These are phyloP conservation scores for Parazoanthus swiftii DNA, from an alignment of 92 coral and sea anemone species.

Conservation along the genomic window DNA sequence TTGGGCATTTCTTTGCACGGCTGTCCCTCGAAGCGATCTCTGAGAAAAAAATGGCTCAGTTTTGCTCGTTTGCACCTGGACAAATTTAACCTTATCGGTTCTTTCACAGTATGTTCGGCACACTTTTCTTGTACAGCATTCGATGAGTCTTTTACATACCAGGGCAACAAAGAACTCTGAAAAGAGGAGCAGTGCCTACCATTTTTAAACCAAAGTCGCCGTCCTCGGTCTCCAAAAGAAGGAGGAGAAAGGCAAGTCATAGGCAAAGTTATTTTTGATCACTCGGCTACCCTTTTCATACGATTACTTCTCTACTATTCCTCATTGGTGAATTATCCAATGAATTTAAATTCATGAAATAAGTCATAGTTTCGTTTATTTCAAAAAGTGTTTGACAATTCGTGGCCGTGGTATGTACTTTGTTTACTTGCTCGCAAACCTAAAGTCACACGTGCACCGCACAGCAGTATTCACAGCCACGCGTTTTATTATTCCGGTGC, in stretches of 20 bases:
- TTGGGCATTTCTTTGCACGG: conserved; percentile 20
- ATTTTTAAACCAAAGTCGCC: conserved; percentile 20
- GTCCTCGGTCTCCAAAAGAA: conserved; percentile 18
- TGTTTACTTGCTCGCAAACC: conserved; percentile 23
- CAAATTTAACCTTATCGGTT: conserved; percentile 20
- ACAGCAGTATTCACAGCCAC: conserved; percentile 21
- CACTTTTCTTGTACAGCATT: conserved; percentile 19
- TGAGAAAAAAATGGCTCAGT: conserved; percentile 13
- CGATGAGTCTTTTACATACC: conserved; percentile 11
- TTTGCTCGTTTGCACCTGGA: conserved; percentile 3
- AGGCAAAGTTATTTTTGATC: conserved; percentile 10
- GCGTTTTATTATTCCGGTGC: neutral
- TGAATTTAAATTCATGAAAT: neutral
- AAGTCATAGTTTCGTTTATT: conserved; percentile 15
- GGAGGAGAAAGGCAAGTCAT: conserved; percentile 28
- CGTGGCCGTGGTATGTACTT: conserved; percentile 25
- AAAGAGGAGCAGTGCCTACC: conserved; percentile 19
- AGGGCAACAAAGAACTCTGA: conserved; percentile 5
- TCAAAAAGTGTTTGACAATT: conserved; percentile 32
- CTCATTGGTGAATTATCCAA: conserved; percentile 17
- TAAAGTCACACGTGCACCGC: conserved; percentile 31
- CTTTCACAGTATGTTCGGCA: conserved; percentile 8
- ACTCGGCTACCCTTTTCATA: neutral
- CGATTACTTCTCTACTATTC: conserved; percentile 1
- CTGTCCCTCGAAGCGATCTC: conserved; percentile 6